A percentile compares a stretch with the other conserved stretches of the same genome.
Conservation (phyloP, 2,888 invertebrate genomes). For the Keiferia lycopersicella region DNA sequence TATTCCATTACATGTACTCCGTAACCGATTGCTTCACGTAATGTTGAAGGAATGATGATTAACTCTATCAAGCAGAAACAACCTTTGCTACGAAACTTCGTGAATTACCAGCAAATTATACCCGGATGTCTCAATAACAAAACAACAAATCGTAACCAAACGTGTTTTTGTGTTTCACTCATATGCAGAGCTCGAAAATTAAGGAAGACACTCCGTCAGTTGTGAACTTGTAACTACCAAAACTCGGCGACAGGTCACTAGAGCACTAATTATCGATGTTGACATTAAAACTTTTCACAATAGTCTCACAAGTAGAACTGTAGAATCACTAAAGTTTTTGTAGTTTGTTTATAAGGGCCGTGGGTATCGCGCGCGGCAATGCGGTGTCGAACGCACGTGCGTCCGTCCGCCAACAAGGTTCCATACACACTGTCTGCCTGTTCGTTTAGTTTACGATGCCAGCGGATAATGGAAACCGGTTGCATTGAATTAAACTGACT, state of each 20-base stretch:
- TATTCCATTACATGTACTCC: conserved; percentile 44
- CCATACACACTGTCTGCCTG: conserved; percentile 55
- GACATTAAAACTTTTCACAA: conserved; percentile 48
- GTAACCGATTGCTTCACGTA: conserved; percentile 14
- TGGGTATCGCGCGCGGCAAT: conserved; percentile 50
- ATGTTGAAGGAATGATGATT: conserved; percentile 19
- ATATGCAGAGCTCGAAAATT: conserved; percentile 60
- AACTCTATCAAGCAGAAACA: conserved; percentile 17
- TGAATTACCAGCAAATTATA: conserved; percentile 52
- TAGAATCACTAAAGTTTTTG: conserved; percentile 51
- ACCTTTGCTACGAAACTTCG: conserved; percentile 39
- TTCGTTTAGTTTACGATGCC: conserved; percentile 47
- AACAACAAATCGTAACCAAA: conserved; percentile 75
- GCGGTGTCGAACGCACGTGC: conserved; percentile 49
- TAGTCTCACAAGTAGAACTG: conserved; percentile 55
- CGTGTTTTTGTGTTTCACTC: conserved; percentile 71
- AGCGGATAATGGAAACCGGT: conserved; percentile 51
- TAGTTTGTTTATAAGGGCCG: conserved; percentile 58
- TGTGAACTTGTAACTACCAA: conserved; percentile 47
- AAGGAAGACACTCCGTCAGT: conserved; percentile 51
- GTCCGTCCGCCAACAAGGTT: conserved; percentile 58
- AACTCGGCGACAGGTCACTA: conserved; percentile 52
- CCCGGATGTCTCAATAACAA: conserved; percentile 75
- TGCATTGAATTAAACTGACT: conserved; percentile 65
- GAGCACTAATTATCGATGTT: conserved; percentile 46